Conservation (phyloP, 92 coral and sea anemone genomes). For the Nematostella vectensis region DNA sequence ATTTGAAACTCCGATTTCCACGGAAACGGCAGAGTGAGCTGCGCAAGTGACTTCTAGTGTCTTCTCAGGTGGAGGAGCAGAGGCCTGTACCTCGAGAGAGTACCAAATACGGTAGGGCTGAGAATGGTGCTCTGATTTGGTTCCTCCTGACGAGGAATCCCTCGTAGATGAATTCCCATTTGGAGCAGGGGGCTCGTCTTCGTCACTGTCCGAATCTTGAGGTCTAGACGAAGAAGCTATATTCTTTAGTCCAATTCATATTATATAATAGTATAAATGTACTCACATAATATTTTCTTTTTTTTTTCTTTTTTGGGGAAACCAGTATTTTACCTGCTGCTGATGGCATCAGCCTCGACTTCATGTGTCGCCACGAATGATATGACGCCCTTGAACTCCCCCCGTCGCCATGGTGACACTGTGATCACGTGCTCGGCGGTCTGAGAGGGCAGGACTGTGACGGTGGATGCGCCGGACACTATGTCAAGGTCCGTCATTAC, state of each 20-base stretch:
- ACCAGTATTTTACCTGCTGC: too few relatives aligned
- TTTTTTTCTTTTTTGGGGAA: too few relatives aligned
- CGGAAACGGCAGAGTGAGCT: slow-evolving; percentile 73
- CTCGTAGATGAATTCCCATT: slow-evolving; percentile 10
- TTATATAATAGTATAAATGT: too few relatives aligned
- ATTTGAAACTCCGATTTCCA: slow-evolving; percentile 87
- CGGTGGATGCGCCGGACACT: slow-evolving; percentile 59
- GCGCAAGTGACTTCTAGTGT: slow-evolving; percentile 87
- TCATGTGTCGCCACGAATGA: slow-evolving; percentile 60
- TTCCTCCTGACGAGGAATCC: slow-evolving; percentile 39
- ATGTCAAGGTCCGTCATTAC: slow-evolving; percentile 85
- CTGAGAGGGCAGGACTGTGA: slow-evolving; percentile 76
- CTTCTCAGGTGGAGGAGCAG: slow-evolving; percentile 72
- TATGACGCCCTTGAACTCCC: slow-evolving; percentile 68
- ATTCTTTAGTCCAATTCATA: too few relatives aligned
- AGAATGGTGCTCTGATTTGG: slow-evolving; percentile 17
- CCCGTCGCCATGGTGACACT: slow-evolving; percentile 98
- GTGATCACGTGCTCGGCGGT: slow-evolving; percentile 76
- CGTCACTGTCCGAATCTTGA: slow-evolving; percentile 60
- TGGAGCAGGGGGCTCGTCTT: slow-evolving; percentile 18
- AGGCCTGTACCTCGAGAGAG: slow-evolving; percentile 77
- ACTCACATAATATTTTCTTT: too few relatives aligned
- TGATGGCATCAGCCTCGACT: slow-evolving; percentile 14
- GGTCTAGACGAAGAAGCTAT: slow-evolving; percentile 21
- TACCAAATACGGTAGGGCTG: slow-evolving; percentile 92